Evolutionary conservation across 2,113 vertebrate genomes (phyloP), one percentile per base, ranked within the genome.

Genomic region (Hemiprocne comata): DNA sequence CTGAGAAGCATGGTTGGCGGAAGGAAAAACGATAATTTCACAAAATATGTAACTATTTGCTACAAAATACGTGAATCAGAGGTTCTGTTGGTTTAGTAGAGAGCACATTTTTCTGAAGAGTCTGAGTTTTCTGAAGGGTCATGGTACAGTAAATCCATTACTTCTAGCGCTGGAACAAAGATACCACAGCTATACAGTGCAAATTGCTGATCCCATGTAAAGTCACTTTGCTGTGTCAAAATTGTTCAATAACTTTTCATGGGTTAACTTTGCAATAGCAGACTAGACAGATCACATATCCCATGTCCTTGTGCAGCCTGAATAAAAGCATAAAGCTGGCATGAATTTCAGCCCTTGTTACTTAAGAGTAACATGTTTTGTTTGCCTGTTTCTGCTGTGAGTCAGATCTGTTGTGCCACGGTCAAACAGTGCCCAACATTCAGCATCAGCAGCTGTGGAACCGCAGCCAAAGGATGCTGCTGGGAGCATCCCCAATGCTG

Each of bases 111-210:
- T 87, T 91, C 74, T 75, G 65, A 93, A 85, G 31, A 57, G 73
- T 53, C 57, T 78, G 78, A 91, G 85, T 94, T 82, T 87, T 95
- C 85, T 2, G 1, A 87, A 89, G 70, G 62, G 62, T 82, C 74
- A 78, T 57, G 66, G 71, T 57, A 9, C 46, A 91, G 80, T 85
- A 91, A 93, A 94, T 94, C 74, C 85, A 91, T 82, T 93, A 87
- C 70, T 81, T 94, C 20, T 51, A 78, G 34, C 31, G 34, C 66
- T 89, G 74, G 53, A 93, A 94, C 71, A 94, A 82, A 87, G 95
- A 57, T 33, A 87, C 64, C 67, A 93, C 71, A 76, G 58, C 44
- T 71, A 58, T 51, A 72, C 21, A 9, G 64, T 44, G 71, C 33
- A 82, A 89, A 83, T 65, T 66, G 66, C 50, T 87, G 81, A 87